A percentile compares a stretch with the other conserved stretches of the same genome.
phyloP scores from a whole-genome alignment of 2,113 vertebrate species.

The Corythornis cristatus region DNA sequence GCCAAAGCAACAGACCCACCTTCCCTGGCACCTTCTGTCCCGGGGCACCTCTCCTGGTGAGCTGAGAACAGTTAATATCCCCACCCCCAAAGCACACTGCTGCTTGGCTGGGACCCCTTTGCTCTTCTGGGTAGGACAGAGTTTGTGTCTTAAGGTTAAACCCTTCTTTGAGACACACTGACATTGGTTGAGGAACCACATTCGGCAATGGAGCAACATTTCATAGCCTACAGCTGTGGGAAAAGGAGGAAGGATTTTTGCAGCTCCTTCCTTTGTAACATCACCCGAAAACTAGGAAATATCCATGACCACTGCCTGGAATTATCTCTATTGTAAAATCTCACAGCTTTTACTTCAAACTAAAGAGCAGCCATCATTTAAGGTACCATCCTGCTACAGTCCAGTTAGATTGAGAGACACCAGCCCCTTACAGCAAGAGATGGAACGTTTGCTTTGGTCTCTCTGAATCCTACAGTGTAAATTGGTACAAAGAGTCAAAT shows the following conservation, averaged over 20 bases:
- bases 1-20: background rate
- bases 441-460: background rate
- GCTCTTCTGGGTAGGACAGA: background rate
- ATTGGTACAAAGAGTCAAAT: background rate
- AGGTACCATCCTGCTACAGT: background rate
- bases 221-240: background rate
- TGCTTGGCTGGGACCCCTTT: background rate
- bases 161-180: background rate
- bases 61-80: background rate
- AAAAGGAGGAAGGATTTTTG: background rate
- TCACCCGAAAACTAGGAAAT: background rate
- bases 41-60: background rate
- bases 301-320: background rate
- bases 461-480: background rate
- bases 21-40: background rate
- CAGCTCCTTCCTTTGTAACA: background rate
- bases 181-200: background rate
- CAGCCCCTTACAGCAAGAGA: background rate
- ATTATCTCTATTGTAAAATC: background rate
- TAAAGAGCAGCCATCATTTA: background rate
- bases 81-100: background rate
- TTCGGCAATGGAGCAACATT: background rate
- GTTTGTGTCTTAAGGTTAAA: background rate
- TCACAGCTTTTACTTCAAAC: background rate
- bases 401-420: accelerated